Conservation (phyloP, 2,797 vertebrate species). For the Alosa sapidissima region DNA sequence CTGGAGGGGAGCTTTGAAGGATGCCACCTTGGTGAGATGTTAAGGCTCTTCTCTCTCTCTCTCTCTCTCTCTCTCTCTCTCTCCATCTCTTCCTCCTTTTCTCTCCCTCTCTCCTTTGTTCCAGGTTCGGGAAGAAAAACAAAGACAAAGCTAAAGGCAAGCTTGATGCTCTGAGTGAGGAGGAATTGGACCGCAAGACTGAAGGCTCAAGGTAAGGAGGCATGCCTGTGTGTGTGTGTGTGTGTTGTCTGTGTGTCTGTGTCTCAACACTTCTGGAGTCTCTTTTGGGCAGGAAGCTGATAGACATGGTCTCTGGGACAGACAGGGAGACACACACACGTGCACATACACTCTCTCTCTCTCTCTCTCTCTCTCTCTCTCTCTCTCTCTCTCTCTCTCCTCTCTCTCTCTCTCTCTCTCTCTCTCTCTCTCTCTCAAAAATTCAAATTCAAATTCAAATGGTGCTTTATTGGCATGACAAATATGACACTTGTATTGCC, state of each 20-base stretch:
- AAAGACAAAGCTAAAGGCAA: conserved; percentile 79
- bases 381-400: background rate
- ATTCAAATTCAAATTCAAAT: too few species aligned
- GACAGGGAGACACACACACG: background rate
- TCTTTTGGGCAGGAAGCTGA: background rate
- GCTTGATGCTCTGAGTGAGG: conserved; percentile 77
- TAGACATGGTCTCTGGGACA: background rate
- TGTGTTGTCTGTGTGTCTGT: background rate
- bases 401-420: background rate
- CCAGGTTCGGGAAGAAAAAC: conserved; percentile 91
- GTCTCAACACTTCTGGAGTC: background rate
- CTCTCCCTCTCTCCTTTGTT: conserved; percentile 23
- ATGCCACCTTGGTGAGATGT: background rate
- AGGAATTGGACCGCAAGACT: conserved; percentile 82
- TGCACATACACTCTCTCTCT: background rate
- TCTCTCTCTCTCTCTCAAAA: background rate
- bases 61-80: conserved; percentile 4
- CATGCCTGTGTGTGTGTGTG: conserved; percentile 30
- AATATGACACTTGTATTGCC: too few species aligned
- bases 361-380: background rate
- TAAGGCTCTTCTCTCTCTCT: conserved; percentile 15
- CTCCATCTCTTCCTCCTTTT: background rate
- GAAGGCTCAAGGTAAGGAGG: conserved; percentile 73
- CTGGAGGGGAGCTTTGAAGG: background rate
- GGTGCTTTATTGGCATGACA: too few species aligned